These are phyloP conservation scores for Lordiphosa andalusiaca DNA, from an alignment of 2,888 invertebrate genomes.

Conservation along the genomic window DNA sequence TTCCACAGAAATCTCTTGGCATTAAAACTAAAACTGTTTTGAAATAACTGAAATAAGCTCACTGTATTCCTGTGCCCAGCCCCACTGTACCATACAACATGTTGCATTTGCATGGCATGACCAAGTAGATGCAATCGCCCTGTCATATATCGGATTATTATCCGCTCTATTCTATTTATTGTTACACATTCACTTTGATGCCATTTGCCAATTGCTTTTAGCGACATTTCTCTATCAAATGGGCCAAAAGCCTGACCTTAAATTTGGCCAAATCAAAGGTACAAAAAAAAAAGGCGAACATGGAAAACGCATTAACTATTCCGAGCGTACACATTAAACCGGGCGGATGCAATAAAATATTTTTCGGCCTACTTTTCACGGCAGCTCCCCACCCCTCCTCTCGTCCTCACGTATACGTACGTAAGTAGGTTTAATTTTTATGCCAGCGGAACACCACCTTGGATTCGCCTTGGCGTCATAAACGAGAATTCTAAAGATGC, in stretches of 20 bases:
- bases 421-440: conserved; percentile 47
- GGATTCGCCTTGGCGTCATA: conserved; percentile 47
- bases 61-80: too few species aligned
- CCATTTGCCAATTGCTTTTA: conserved; percentile 7
- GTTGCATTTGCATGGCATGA: neutral
- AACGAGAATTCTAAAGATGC: conserved; percentile 63
- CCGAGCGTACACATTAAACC: conserved; percentile 43
- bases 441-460: conserved; percentile 51
- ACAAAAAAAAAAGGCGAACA: conserved; percentile 36
- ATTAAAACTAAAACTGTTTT: too few species aligned
- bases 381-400: too few species aligned
- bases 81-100: conserved; percentile 8
- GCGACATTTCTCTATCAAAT: neutral
- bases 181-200: conserved; percentile 26
- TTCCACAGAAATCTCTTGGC: too few species aligned
- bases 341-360: conserved; percentile 50
- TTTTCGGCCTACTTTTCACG: conserved; percentile 46
- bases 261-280: too few species aligned
- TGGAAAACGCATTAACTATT: conserved; percentile 67
- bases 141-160: neutral
- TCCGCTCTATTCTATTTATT: conserved; percentile 29
- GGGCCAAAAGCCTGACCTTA: conserved; percentile 1
- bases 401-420: too few species aligned
- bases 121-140: too few species aligned
- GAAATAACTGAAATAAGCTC: too few species aligned